Conservation (phyloP, 92 coral and sea anemone species). For the Epizoanthus fatuus region DNA sequence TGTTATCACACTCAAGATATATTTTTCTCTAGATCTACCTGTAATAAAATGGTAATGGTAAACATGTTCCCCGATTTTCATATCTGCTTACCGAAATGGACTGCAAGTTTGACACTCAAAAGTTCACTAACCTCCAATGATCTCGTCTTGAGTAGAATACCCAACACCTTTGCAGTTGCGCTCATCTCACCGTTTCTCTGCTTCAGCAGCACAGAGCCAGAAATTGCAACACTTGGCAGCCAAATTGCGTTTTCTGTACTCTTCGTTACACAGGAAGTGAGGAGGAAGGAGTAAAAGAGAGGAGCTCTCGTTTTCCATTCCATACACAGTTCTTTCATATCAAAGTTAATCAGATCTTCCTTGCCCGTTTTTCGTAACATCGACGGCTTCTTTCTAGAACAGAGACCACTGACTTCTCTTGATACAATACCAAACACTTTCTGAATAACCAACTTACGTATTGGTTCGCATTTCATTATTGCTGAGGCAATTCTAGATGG, state of each 20-base stretch:
- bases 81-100: no score
- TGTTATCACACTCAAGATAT: no score
- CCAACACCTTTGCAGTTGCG: slow-evolving; percentile 68
- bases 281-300: slow-evolving; percentile 69
- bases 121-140: slow-evolving; percentile 73
- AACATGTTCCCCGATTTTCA: no score
- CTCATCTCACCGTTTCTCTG: slow-evolving; percentile 80
- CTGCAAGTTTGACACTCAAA: no score
- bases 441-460: slow-evolving; percentile 47
- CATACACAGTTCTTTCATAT: slow-evolving; percentile 47
- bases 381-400: slow-evolving; percentile 66
- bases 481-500: slow-evolving; percentile 68
- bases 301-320: slow-evolving; percentile 84
- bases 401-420: slow-evolving; percentile 57
- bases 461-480: slow-evolving; percentile 49
- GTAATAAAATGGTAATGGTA: no score
- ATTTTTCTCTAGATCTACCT: no score
- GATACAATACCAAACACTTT: slow-evolving; percentile 48
- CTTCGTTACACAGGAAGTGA: slow-evolving; percentile 45
- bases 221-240: slow-evolving; percentile 81
- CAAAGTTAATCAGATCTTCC: slow-evolving; percentile 52
- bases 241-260: slow-evolving; percentile 31
- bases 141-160: slow-evolving; percentile 59
- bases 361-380: slow-evolving; percentile 48
- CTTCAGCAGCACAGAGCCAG: slow-evolving; percentile 80